phyloP scores from a whole-genome alignment of 2,888 invertebrate species.

The Exocentrus adspersus region DNA sequence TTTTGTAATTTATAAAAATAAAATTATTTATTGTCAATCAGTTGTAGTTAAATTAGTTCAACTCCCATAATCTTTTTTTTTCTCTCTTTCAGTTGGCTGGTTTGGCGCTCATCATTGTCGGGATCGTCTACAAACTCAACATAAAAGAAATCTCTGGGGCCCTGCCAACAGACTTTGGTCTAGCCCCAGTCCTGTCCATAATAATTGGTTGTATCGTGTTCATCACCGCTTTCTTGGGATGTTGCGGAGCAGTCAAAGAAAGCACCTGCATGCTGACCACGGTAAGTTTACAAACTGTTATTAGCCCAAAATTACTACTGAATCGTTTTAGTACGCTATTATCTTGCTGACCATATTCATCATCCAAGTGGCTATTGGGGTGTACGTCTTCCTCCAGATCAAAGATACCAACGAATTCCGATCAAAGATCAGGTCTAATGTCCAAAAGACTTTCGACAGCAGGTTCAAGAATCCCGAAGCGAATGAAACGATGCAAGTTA shows the following conservation, averaged over 20 bases:
- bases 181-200: slow-evolving; percentile 74
- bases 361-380: slow-evolving; percentile 76
- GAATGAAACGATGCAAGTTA: slow-evolving; percentile 68
- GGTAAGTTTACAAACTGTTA: no score
- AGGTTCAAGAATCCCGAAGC: slow-evolving; percentile 63
- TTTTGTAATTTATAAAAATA: no score
- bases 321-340: slow-evolving; percentile 79
- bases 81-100: slow-evolving; percentile 73
- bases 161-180: slow-evolving; percentile 59
- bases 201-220: slow-evolving; percentile 74
- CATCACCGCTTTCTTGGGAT: slow-evolving; percentile 63
- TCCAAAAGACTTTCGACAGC: slow-evolving; percentile 62
- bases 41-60: no score
- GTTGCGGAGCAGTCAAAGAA: slow-evolving; percentile 63
- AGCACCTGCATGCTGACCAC: slow-evolving; percentile 62
- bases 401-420: slow-evolving; percentile 66
- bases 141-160: slow-evolving; percentile 61
- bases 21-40: no score
- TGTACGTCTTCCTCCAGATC: slow-evolving; percentile 73
- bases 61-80: no score
- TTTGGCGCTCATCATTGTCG: slow-evolving; percentile 73
- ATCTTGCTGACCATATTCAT: slow-evolving; percentile 77
- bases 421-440: slow-evolving; percentile 44
- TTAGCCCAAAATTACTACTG: no score
- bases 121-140: slow-evolving; percentile 72